Percentiles rank a stretch among this genome's conserved stretches.
phyloP scores from a whole-genome alignment of 2,888 invertebrate genomes.

The Acrobasis consociella region DNA sequence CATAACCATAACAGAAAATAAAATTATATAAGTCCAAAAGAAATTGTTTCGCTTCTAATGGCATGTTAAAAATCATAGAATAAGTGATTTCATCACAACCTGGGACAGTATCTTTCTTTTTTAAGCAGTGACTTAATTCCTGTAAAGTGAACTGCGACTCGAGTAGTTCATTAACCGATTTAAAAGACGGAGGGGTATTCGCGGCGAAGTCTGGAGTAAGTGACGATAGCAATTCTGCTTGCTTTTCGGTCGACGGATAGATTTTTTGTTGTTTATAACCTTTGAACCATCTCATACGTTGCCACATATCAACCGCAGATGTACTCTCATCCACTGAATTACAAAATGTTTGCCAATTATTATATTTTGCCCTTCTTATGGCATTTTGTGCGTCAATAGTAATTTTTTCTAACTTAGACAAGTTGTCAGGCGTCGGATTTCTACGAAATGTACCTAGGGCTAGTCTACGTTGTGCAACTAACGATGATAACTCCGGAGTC shows the following conservation, averaged over 20 bases:
- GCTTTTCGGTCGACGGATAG: background rate
- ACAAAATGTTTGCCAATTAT: constrained; percentile 11
- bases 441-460: constrained; percentile 11
- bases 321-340: constrained; percentile 11
- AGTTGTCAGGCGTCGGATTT: constrained; percentile 18
- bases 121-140: background rate
- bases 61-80: constrained; percentile 20
- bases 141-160: constrained; percentile 1
- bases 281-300: constrained; percentile 23
- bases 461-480: constrained; percentile 18
- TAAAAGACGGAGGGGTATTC: no score
- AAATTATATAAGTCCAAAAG: constrained; percentile 8
- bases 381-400: background rate
- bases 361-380: background rate
- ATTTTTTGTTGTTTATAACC: background rate
- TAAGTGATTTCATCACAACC: constrained; percentile 14
- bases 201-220: constrained; percentile 19
- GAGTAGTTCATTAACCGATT: background rate
- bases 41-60: background rate
- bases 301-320: constrained; percentile 21
- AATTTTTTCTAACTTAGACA: background rate
- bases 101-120: constrained; percentile 17
- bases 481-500: constrained; percentile 5
- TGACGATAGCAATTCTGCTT: background rate
- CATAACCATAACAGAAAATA: constrained; percentile 1